Percentiles rank a stretch among this genome's conserved stretches.
phyloP scores from a whole-genome alignment of 2,797 vertebrate species.

The Podargus strigoides region DNA sequence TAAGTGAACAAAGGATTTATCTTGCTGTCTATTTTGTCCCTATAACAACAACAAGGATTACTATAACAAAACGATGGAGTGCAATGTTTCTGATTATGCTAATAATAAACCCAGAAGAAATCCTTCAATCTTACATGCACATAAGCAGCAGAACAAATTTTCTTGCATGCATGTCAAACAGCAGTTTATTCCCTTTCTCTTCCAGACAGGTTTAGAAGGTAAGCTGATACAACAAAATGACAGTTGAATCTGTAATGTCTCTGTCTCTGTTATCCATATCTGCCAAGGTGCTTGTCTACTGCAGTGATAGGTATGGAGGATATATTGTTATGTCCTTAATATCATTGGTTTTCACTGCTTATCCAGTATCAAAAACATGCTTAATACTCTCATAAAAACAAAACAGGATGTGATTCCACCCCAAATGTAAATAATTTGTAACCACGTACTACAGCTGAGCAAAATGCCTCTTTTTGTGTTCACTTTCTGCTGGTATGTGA shows the following conservation, averaged over 20 bases:
- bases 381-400: neutral
- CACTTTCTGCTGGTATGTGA: neutral
- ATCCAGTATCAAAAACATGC: neutral
- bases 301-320: neutral
- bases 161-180: conserved; percentile 23
- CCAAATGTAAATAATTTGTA: neutral
- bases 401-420: neutral
- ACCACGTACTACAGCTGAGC: neutral
- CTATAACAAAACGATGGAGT: neutral
- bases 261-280: neutral
- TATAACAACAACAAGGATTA: neutral
- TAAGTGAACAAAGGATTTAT: neutral
- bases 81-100: conserved; percentile 33
- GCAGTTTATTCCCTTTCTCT: conserved; percentile 25
- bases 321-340: neutral
- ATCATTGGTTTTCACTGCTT: neutral
- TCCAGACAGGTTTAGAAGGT: conserved; percentile 34
- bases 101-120: conserved; percentile 27
- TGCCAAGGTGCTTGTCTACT: neutral
- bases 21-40: neutral
- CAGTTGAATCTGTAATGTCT: neutral
- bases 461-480: neutral
- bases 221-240: conserved; percentile 34
- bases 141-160: conserved; percentile 27
- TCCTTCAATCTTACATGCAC: neutral